Evolutionary conservation across 2,113 vertebrate genomes (phyloP).

Genomic region (Bufo gargarizans): DNA sequence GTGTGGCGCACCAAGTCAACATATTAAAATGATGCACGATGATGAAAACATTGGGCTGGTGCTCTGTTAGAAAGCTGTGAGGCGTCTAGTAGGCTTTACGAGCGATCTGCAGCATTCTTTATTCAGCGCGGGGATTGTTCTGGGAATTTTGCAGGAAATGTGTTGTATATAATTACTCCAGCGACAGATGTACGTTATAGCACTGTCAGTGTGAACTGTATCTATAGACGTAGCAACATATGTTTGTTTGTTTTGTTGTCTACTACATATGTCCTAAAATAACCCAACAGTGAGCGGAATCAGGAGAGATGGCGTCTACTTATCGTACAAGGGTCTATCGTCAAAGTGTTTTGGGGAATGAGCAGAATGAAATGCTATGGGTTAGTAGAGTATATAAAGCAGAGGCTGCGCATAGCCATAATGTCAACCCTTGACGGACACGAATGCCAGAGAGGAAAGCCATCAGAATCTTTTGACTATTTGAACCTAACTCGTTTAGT

Average conservation of each 20-base stretch:
- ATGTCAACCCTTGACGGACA: too few species aligned
- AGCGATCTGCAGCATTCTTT: background rate
- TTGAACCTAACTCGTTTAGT: too few species aligned
- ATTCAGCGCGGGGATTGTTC: constrained; percentile 15
- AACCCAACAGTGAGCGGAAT: background rate
- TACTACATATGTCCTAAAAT: background rate
- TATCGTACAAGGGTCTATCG: too few species aligned
- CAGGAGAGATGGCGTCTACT: too few species aligned
- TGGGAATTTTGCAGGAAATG: constrained; percentile 29
- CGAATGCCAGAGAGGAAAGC: too few species aligned
- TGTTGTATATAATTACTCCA: constrained; percentile 23
- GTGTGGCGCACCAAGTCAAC: constrained; percentile 6
- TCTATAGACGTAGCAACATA: constrained; percentile 17
- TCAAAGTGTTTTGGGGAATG: too few species aligned
- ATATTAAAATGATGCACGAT: background rate
- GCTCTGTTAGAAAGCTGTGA: background rate
- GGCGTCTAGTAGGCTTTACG: background rate
- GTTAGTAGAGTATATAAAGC: too few species aligned
- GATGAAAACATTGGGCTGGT: constrained; percentile 33
- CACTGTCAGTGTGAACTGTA: constrained; percentile 35
- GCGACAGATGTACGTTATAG: constrained; percentile 23
- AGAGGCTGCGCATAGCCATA: too few species aligned
- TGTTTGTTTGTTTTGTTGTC: constrained; percentile 7
- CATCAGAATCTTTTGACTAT: too few species aligned
- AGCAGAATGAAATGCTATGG: too few species aligned